These are phyloP conservation scores for Babyrousa celebensis DNA, from an alignment of 2,797 vertebrate species.

Conservation along the genomic window DNA sequence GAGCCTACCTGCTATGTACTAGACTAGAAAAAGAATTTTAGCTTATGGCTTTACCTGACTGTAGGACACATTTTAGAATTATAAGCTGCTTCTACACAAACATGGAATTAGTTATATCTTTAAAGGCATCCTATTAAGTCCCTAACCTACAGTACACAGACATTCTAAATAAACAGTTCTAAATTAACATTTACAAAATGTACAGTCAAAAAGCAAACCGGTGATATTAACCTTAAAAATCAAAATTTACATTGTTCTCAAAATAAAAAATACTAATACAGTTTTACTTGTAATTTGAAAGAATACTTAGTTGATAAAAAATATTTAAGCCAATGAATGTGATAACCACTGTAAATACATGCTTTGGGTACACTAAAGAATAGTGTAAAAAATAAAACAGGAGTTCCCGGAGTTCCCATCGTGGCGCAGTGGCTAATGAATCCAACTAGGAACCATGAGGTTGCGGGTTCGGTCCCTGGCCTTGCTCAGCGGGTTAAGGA, in stretches of 20 bases:
- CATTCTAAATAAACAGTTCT: slow-evolving; percentile 22
- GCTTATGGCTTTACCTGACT: background rate
- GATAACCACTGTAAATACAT: slow-evolving; percentile 57
- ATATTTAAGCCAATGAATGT: slow-evolving; percentile 14
- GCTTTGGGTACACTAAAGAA: slow-evolving; percentile 52
- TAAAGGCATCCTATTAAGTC: background rate
- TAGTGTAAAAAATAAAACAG: slow-evolving; percentile 77
- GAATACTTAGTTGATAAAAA: slow-evolving; percentile 49
- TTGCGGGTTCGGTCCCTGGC: too few species aligned
- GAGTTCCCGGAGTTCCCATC: too few species aligned
- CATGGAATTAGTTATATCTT: background rate
- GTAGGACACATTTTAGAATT: slow-evolving; percentile 21
- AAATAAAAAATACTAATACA: slow-evolving; percentile 57
- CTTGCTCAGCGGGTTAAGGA: too few species aligned
- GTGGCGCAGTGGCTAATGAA: too few species aligned
- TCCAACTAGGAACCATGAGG: too few species aligned
- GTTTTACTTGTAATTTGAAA: slow-evolving; percentile 28
- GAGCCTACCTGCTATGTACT: background rate
- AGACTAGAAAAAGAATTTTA: slow-evolving; percentile 29
- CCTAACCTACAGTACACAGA: background rate
- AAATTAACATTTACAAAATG: slow-evolving; percentile 32
- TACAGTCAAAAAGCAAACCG: slow-evolving; percentile 42
- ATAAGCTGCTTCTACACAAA: background rate
- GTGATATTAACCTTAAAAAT: slow-evolving; percentile 37
- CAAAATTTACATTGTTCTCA: slow-evolving; percentile 32